Percentiles rank a stretch among this genome's conserved stretches.
These are phyloP conservation scores for Baccha elongata DNA, from an alignment of 2,888 invertebrate genomes.

Conservation along the genomic window DNA sequence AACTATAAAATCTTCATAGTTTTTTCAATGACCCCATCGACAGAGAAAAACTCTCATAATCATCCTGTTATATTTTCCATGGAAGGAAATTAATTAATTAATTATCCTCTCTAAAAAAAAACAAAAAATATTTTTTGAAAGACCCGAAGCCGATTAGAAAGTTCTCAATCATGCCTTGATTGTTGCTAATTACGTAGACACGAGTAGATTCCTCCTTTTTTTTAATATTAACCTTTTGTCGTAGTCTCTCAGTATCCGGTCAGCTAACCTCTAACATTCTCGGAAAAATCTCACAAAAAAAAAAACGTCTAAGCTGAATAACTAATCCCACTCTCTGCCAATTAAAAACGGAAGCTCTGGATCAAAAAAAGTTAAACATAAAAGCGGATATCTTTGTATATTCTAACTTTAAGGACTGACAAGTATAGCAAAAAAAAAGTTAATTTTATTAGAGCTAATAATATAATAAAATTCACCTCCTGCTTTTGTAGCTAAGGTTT, in stretches of 20 bases:
- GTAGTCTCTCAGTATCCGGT: neutral
- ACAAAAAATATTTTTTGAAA: no score
- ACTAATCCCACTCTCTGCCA: constrained; percentile 11
- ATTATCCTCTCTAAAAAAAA: no score
- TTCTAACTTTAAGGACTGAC: neutral
- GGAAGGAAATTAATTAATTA: no score
- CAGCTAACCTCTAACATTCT: neutral
- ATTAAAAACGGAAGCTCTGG: neutral
- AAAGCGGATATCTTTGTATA: no score
- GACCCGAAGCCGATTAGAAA: neutral
- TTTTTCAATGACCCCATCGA: no score
- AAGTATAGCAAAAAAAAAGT: neutral
- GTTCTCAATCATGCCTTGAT: neutral
- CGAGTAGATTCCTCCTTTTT: neutral
- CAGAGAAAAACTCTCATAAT: no score
- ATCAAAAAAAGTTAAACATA: neutral
- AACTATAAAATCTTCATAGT: no score
- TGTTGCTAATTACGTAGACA: constrained; percentile 2
- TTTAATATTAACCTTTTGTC: neutral
- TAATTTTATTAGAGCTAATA: neutral
- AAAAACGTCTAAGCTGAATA: neutral
- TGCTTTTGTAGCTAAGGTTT: neutral
- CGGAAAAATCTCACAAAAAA: constrained; percentile 1
- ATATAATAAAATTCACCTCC: neutral
- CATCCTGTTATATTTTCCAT: no score